Conservation (phyloP, 1,140 invertebrate species). For the Piezodorus guildinii region DNA sequence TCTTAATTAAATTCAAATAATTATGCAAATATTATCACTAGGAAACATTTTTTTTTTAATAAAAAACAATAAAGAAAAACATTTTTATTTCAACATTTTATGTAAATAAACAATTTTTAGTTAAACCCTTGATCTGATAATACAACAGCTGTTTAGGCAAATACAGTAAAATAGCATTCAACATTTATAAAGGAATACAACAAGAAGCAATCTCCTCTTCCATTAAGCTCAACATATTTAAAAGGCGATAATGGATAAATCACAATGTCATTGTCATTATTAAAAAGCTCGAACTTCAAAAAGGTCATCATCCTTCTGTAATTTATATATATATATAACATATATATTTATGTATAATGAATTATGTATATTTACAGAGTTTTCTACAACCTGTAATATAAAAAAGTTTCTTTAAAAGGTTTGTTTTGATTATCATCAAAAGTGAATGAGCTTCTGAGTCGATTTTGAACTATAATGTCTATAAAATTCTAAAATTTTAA, state of each 20-base stretch:
- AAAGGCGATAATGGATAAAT: conserved; percentile 10
- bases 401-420: too few relatives aligned
- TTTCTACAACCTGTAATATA: too few relatives aligned
- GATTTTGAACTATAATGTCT: background rate
- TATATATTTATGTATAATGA: too few relatives aligned
- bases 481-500: background rate
- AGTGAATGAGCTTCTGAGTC: background rate
- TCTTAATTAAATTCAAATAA: too few relatives aligned
- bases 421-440: conserved; percentile 2
- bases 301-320: conserved; percentile 6
- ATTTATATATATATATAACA: too few relatives aligned
- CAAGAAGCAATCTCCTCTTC: conserved; percentile 1
- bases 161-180: conserved; percentile 4
- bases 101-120: background rate
- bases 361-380: too few relatives aligned
- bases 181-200: conserved; percentile 5
- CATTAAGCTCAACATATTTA: background rate
- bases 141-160: conserved; percentile 6
- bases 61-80: too few relatives aligned
- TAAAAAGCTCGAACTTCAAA: conserved; percentile 22
- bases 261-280: conserved; percentile 21
- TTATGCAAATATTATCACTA: too few relatives aligned
- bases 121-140: background rate
- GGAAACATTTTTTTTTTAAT: too few relatives aligned
- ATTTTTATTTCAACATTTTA: too few relatives aligned